Evolutionary conservation across 1,140 invertebrate genomes (phyloP), one percentile per base, ranked within the genome.

Genomic region (Harlomillsia oculata): DNA sequence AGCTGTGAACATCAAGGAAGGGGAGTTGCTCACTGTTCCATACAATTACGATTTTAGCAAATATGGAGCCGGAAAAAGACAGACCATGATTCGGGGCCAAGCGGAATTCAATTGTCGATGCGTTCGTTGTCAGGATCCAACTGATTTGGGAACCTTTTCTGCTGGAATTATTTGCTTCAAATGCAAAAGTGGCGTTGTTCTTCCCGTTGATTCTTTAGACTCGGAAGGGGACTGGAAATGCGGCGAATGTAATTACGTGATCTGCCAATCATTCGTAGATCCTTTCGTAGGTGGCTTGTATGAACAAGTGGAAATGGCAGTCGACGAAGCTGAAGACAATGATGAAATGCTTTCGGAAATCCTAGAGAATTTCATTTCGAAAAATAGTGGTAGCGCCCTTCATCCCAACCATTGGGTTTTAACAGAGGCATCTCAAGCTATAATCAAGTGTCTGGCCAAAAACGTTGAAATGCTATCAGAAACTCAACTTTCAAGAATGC

Each of bases 391-490:
- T 20, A 21, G 40, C 9, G 49, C 41, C n/a, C 37, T 62, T 18
- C 60, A 62, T 44, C 43, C 43, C 1, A 62, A 62, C 51, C 60
- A 62, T 39, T 62, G 60, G 60, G 40, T 62, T 29, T 36, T 62
- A 6, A 29, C 40, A 2, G 37, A 53, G 21, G 51, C 51, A 21
- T 30, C 54, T 25, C 9, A 36, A 9, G 14, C 39, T 14, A 57
- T 62, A 23, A 32, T 62, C 1, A 43, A 49, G 9, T 29, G 23
- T 13, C 34, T 46, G 14, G 30, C 40, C n/a, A 13, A 8, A 16
- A 43, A 34, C 5, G 3, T 56, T 23, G 3, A 37, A 23, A n/a
- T 28, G 14, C 30, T 62, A 21, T 16, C 37, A 13, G 18, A 5
- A 8, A 4, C 43, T 14, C 25, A 57, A 18, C 18, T 53, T 3